Evolutionary conservation across 64 coral and sea anemone species (phyloP), one percentile per base, ranked within the genome.

Genomic region (Cladopsammia gracilis): DNA sequence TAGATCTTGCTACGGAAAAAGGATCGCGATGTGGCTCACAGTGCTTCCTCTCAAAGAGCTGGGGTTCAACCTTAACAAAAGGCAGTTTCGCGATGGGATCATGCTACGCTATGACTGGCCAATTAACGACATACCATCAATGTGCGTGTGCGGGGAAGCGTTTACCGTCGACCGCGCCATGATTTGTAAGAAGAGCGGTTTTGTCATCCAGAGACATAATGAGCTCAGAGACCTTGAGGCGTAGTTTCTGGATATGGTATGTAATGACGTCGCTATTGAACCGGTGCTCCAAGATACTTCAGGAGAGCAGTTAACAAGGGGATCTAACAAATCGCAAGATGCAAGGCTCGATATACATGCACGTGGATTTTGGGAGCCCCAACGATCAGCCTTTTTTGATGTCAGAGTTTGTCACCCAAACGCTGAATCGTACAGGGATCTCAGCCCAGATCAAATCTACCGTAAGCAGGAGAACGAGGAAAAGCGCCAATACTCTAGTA

Each of bases 61-160:
- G 25, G 25, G 70, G 25, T 73, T 73, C 70, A 73, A 73, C 70
- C 70, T 73, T 23, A 73, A 73, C 70, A 73, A 73, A 13, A 73
- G 25, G 70, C 24, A 44, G 42, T 73, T 73, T 44, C 26, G 70
- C 13, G 70, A 73, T 45, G 70, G 25, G 10, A 24, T 73, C 70
- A 73, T 14, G 3, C 70, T 73, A 73, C 70, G 70, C 70, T 73
- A 73, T 45, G 70, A 73, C 43, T 73, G 34, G 25, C 70, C 7
- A 34, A 73, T 73, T 10, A 25, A 24, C 70, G 70, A 73, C 9
- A 73, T 73, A 42, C 25, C 15, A 44, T 44, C 25, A 15, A 73
- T 26, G 43, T 73, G 25, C 26, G 23, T 73, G 26, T 73, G 70
- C 10, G 25, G 70, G 13, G 34, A 73, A 12, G 23, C 25, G 7